These are phyloP conservation scores for Thalassaphorura encarpata DNA, from an alignment of 1,140 invertebrate genomes.

Conservation along the genomic window DNA sequence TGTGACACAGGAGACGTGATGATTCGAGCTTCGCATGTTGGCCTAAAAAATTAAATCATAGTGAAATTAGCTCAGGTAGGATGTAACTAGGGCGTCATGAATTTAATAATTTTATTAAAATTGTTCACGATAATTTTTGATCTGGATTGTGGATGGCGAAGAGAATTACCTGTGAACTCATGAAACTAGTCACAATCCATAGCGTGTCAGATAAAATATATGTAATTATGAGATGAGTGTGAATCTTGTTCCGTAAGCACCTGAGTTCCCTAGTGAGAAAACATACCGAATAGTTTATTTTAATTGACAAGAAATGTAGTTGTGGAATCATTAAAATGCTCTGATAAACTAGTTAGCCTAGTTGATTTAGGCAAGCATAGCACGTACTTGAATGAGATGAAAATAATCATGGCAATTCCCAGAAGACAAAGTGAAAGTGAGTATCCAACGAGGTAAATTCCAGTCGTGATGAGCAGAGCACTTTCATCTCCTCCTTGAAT, in stretches of 20 bases:
- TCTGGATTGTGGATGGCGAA: not conserved
- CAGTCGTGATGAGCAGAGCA: slow-evolving; percentile 22
- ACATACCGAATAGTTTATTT: not conserved
- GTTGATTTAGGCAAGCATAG: not conserved
- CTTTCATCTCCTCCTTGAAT: slow-evolving; percentile 6
- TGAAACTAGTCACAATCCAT: slow-evolving; percentile 57
- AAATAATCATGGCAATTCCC: slow-evolving; percentile 62
- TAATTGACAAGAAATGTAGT: not conserved
- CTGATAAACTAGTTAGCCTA: slow-evolving; percentile 32
- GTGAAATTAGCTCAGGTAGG: not conserved
- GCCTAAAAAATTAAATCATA: not conserved
- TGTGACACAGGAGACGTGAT: slow-evolving; percentile 24
- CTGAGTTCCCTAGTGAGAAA: slow-evolving; percentile 60
- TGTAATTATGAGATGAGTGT: slow-evolving; percentile 77
- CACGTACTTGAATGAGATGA: slow-evolving; percentile 69
- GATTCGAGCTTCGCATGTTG: not conserved
- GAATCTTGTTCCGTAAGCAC: slow-evolving; percentile 83
- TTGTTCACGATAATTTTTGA: no score
- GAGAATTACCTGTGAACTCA: slow-evolving; percentile 5
- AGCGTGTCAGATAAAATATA: slow-evolving; percentile 65
- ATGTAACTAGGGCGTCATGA: no score
- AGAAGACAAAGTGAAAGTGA: slow-evolving; percentile 54
- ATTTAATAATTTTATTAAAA: no score
- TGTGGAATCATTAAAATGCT: not conserved
- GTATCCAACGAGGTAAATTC: slow-evolving; percentile 29